Evolutionary conservation across 2,888 invertebrate genomes (phyloP).

Genomic region (Diarsia brunnea): DNA sequence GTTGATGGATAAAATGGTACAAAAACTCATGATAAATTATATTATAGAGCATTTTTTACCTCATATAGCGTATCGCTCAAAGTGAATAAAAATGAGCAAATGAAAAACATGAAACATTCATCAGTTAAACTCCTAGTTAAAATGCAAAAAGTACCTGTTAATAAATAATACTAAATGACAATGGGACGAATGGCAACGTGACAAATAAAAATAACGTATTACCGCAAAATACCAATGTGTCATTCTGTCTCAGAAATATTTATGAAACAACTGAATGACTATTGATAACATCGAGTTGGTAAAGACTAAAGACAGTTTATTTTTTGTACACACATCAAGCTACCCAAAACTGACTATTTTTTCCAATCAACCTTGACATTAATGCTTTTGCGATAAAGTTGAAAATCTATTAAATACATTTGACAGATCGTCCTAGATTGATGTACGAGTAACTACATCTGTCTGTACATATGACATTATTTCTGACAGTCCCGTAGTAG

Average conservation of each 20-base stretch:
- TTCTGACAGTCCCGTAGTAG: not conserved
- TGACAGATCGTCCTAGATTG: too few relatives aligned
- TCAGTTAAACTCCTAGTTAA: not conserved
- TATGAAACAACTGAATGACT: constrained; percentile 6
- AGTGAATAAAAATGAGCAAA: not conserved
- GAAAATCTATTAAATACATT: too few relatives aligned
- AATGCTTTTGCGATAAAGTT: too few relatives aligned
- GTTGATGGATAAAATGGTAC: not conserved
- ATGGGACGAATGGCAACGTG: constrained; percentile 10
- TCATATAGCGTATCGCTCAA: not conserved
- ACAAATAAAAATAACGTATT: not conserved
- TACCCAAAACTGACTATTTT: too few relatives aligned
- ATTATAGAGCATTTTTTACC: not conserved
- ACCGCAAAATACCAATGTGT: not conserved
- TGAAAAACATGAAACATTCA: constrained; percentile 7
- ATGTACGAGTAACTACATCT: too few relatives aligned
- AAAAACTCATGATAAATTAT: not conserved
- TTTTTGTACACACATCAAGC: not conserved
- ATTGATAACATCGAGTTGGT: constrained; percentile 5
- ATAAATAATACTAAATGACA: not conserved
- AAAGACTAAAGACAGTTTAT: not conserved
- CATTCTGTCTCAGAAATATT: not conserved
- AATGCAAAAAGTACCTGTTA: not conserved
- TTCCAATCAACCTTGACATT: too few relatives aligned
- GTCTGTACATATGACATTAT: not conserved